Conservation (phyloP, 2,888 invertebrate genomes). For the Dynastes grantii region DNA sequence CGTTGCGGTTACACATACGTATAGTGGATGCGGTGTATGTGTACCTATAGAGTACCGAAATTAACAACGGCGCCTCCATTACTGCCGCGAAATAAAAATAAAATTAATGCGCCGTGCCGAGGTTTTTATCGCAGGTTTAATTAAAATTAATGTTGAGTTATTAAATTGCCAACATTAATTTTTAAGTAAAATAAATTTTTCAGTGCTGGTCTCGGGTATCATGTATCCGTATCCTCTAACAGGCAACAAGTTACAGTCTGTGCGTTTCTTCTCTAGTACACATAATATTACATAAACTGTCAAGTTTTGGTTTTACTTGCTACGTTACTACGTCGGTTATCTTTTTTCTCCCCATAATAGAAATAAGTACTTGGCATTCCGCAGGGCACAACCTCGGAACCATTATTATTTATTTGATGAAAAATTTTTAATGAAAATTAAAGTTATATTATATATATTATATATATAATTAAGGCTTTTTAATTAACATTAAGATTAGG, state of each 20-base stretch:
- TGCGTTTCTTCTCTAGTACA: not conserved
- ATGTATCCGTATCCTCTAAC: conserved; percentile 20
- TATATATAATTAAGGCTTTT: too few species aligned
- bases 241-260: not conserved
- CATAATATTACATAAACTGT: not conserved
- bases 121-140: conserved; percentile 42
- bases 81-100: conserved; percentile 30
- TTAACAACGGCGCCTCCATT: conserved; percentile 24
- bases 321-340: too few species aligned
- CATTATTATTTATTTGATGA: too few species aligned
- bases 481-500: too few species aligned
- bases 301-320: not conserved
- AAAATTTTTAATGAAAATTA: too few species aligned
- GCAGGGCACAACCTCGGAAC: too few species aligned
- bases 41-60: conserved; percentile 14
- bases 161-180: conserved; percentile 35
- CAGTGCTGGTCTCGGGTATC: conserved; percentile 4
- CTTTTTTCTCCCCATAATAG: too few species aligned
- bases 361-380: too few species aligned
- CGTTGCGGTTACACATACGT: not conserved
- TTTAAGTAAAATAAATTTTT: conserved; percentile 34
- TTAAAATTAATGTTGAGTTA: conserved; percentile 44
- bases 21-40: conserved; percentile 7
- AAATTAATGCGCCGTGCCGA: conserved; percentile 21
- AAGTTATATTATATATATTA: too few species aligned